phyloP scores from a whole-genome alignment of 2,888 invertebrate species.

The Drosophila suboccidentalis region DNA sequence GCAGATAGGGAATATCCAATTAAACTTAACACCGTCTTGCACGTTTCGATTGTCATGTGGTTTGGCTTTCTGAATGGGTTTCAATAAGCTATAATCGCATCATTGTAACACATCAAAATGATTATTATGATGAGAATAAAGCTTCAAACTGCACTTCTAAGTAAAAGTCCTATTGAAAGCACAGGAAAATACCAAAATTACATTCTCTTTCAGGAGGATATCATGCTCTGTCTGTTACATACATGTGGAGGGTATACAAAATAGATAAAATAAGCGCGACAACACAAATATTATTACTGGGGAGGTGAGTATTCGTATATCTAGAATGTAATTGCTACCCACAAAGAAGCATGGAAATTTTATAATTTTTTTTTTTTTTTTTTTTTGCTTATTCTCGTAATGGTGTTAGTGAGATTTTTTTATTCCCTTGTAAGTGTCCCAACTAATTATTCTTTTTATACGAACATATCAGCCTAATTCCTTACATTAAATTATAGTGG shows the following conservation, averaged over 20 bases:
- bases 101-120: not conserved
- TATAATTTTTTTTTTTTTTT: too few species aligned
- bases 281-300: not conserved
- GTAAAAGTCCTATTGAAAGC: not conserved
- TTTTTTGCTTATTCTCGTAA: too few species aligned
- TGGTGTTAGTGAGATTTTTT: too few species aligned
- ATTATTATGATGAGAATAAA: not conserved
- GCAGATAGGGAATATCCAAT: not conserved
- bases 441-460: too few species aligned
- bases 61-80: not conserved
- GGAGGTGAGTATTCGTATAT: not conserved
- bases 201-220: not conserved
- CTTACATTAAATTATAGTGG: too few species aligned
- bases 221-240: not conserved
- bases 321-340: not conserved
- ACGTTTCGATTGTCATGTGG: not conserved
- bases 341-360: not conserved
- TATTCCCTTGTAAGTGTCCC: too few species aligned
- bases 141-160: not conserved
- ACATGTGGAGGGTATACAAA: not conserved
- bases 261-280: not conserved
- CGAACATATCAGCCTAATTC: too few species aligned
- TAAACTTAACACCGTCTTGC: not conserved
- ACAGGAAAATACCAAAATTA: not conserved
- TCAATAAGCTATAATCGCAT: not conserved